Percentiles rank a stretch among this genome's conserved stretches.
phyloP scores from a whole-genome alignment of 2,888 invertebrate genomes.

The Epistrophe grossulariae region DNA sequence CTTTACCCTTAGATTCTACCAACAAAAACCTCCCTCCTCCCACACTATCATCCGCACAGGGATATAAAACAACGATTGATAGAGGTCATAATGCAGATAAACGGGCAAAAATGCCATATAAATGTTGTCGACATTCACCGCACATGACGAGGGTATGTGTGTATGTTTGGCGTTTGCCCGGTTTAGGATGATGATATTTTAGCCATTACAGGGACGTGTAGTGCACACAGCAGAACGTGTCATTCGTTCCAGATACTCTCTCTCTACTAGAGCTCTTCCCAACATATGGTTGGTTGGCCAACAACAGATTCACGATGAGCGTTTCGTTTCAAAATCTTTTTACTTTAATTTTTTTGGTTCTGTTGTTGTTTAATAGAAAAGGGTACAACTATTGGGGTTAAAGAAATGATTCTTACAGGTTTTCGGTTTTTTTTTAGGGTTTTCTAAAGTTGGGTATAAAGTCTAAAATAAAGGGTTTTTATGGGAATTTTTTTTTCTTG shows the following conservation, averaged over 20 bases:
- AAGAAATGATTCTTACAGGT: neutral
- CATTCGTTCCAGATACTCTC: conserved; percentile 34
- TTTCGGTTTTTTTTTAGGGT: neutral
- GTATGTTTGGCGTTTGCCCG: conserved; percentile 17
- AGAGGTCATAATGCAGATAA: conserved; percentile 75
- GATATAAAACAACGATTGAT: conserved; percentile 72
- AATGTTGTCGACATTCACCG: conserved; percentile 65
- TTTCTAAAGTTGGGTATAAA: too few species aligned
- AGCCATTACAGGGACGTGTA: conserved; percentile 68
- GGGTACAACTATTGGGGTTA: neutral
- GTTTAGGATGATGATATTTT: conserved; percentile 66
- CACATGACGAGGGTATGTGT: neutral
- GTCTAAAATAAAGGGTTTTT: too few species aligned
- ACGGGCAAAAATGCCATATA: conserved; percentile 70
- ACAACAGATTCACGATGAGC: conserved; percentile 47
- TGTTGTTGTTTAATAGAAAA: neutral
- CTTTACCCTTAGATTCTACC: neutral
- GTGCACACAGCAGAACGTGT: conserved; percentile 59
- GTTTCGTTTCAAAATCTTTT: conserved; percentile 2
- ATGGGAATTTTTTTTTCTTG: too few species aligned
- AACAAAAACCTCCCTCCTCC: neutral
- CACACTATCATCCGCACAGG: neutral
- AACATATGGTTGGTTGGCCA: conserved; percentile 52
- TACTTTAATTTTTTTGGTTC: neutral
- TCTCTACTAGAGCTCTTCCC: neutral